Evolutionary conservation across 2,888 invertebrate species (phyloP).

Genomic region (Drosophila rellima): DNA sequence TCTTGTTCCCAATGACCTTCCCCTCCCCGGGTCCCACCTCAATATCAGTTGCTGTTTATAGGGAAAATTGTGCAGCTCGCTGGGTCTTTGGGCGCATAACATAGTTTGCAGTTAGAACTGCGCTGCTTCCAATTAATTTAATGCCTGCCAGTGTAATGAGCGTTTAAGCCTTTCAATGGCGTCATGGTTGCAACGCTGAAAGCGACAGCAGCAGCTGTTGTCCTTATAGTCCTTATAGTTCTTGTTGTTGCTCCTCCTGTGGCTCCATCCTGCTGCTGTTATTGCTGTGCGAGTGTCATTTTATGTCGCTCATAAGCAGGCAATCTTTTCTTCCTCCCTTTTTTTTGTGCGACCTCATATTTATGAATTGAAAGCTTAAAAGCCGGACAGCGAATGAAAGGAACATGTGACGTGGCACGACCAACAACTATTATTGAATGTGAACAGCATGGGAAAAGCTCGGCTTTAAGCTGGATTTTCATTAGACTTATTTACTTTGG

Average conservation of each 20-base stretch:
- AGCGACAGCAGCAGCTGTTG: conserved; percentile 52
- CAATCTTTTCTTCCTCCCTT: conserved; percentile 31
- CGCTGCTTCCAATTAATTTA: conserved; percentile 81
- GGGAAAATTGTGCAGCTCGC: conserved; percentile 37
- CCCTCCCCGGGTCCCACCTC: background rate
- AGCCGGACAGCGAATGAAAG: conserved; percentile 39
- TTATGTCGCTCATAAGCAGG: conserved; percentile 60
- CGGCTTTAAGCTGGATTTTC: conserved; percentile 32
- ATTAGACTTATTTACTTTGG: conserved; percentile 25
- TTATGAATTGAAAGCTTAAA: conserved; percentile 62
- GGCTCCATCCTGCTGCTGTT: conserved; percentile 7
- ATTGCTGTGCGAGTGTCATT: conserved; percentile 51
- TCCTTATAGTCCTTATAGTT: conserved; percentile 21
- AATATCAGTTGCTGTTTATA: conserved; percentile 42
- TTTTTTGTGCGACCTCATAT: conserved; percentile 41
- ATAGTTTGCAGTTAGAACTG: conserved; percentile 66
- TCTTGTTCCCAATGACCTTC: background rate
- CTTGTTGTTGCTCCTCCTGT: background rate
- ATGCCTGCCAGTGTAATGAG: conserved; percentile 81
- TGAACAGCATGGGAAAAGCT: conserved; percentile 30
- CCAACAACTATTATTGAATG: conserved; percentile 30
- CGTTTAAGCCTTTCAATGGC: conserved; percentile 77
- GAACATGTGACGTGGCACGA: conserved; percentile 32
- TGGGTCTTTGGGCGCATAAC: conserved; percentile 45
- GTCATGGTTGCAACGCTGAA: conserved; percentile 51